These are phyloP conservation scores for Tetrax tetrax DNA, from an alignment of 2,113 vertebrate genomes.

Conservation along the genomic window DNA sequence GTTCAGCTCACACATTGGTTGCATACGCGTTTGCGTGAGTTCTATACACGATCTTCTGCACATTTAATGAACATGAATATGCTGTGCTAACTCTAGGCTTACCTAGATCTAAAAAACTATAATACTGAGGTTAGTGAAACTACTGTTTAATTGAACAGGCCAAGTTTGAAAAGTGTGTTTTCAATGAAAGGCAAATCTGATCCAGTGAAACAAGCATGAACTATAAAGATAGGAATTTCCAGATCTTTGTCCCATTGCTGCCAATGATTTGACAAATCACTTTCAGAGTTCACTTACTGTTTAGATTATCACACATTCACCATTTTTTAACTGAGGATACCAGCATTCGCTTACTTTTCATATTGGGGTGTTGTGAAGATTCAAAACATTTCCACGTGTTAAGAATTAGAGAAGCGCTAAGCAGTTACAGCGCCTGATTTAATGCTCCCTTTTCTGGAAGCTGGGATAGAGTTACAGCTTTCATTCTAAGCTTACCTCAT, in stretches of 20 bases:
- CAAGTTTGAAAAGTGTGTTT: neutral
- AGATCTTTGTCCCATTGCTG: neutral
- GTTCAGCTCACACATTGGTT: neutral
- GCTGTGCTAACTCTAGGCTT: neutral
- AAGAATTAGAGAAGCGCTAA: constrained; percentile 9
- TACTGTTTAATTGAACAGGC: neutral
- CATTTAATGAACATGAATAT: neutral
- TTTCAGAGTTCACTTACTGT: neutral
- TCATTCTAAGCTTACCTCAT: constrained; percentile 24
- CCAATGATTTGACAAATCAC: neutral
- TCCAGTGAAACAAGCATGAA: neutral
- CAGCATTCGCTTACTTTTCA: neutral
- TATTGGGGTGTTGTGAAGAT: neutral
- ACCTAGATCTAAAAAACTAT: neutral
- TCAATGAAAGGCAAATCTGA: neutral
- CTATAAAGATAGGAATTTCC: neutral
- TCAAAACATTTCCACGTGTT: neutral
- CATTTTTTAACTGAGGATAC: neutral
- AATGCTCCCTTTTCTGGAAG: constrained; percentile 38
- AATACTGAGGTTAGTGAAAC: neutral
- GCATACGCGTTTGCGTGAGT: neutral
- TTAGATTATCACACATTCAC: neutral
- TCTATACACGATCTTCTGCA: neutral
- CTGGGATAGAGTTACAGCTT: constrained; percentile 6
- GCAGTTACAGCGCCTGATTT: neutral